These are phyloP conservation scores for Notarius lentiginosus DNA, from an alignment of 2,113 vertebrate genomes.

Conservation along the genomic window DNA sequence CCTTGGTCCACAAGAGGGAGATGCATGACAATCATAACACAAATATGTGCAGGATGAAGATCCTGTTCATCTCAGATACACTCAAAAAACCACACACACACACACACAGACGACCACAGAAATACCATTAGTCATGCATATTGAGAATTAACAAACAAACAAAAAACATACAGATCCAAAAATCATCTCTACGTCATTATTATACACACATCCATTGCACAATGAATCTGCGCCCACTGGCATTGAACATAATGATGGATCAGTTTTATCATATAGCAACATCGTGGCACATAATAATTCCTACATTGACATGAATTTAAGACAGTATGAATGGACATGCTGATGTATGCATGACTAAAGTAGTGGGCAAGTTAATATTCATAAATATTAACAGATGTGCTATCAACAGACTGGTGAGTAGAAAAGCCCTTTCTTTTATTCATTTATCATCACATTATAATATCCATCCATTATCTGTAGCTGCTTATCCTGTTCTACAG, in stretches of 20 bases:
- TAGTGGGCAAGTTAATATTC: background rate
- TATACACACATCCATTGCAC: background rate
- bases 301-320: background rate
- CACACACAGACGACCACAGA: background rate
- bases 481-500: no score
- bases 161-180: background rate
- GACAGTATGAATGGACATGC: background rate
- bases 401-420: background rate
- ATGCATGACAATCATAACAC: slow-evolving; percentile 86
- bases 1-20: slow-evolving; percentile 91
- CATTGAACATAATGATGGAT: background rate
- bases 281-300: background rate
- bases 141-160: background rate
- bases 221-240: background rate
- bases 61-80: slow-evolving; percentile 33
- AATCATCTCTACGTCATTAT: background rate
- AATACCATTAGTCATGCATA: background rate
- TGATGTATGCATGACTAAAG: background rate
- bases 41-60: slow-evolving; percentile 11
- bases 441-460: background rate
- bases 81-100: background rate
- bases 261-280: background rate
- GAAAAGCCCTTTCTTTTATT: background rate
- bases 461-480: no score
- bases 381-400: background rate